A percentile compares a stretch with the other conserved stretches of the same genome.
phyloP scores from a whole-genome alignment of 2,113 vertebrate genomes.

The Rhineura floridana region DNA sequence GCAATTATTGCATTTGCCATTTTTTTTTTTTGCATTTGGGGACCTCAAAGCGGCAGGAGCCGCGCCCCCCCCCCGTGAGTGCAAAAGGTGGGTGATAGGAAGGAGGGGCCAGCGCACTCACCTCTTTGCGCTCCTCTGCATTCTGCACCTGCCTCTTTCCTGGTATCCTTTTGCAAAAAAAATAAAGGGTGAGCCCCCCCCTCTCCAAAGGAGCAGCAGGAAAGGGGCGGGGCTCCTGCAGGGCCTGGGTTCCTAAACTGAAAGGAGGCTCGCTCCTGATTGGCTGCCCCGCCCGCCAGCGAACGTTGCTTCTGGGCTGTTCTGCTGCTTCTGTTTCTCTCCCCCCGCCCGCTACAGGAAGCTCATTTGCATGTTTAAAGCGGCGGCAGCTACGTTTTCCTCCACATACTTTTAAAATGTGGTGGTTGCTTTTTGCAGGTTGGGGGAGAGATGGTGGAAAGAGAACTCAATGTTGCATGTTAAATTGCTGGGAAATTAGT shows the following conservation, averaged over 20 bases:
- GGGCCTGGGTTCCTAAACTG: constrained; percentile 2
- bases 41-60: too few species aligned
- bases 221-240: neutral
- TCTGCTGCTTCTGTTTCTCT: neutral
- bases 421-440: too few species aligned
- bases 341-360: neutral
- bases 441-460: too few species aligned
- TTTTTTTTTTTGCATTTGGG: too few species aligned
- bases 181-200: neutral
- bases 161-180: neutral
- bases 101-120: constrained; percentile 26
- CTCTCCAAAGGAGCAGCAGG: neutral
- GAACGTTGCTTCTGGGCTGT: neutral
- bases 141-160: neutral
- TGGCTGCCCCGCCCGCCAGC: neutral
- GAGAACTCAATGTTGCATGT: too few species aligned
- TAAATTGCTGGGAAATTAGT: too few species aligned
- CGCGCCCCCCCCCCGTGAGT: neutral
- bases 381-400: neutral
- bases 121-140: constrained; percentile 39
- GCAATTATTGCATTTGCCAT: too few species aligned
- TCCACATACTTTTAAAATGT: neutral
- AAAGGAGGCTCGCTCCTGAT: neutral
- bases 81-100: too few species aligned
- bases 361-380: constrained; percentile 44